Percentiles rank a stretch among this genome's conserved stretches.
These are phyloP conservation scores for Hydraecia micacea DNA, from an alignment of 2,888 invertebrate genomes.

Conservation along the genomic window DNA sequence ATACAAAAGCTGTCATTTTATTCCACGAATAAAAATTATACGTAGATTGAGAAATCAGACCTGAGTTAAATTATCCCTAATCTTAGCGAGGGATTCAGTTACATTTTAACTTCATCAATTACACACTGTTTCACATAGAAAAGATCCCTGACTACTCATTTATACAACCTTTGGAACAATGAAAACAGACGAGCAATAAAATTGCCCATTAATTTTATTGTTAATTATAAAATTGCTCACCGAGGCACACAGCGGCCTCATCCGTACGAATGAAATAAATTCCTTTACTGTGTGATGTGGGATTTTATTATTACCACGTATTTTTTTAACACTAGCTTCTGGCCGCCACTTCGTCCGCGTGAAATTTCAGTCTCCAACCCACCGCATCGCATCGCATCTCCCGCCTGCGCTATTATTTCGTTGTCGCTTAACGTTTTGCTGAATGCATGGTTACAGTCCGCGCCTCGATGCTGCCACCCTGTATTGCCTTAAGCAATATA, in stretches of 20 bases:
- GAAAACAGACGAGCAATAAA: conserved; percentile 42
- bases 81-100: neutral
- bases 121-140: neutral
- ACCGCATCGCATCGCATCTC: neutral
- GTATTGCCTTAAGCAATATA: neutral
- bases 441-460: neutral
- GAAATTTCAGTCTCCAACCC: neutral
- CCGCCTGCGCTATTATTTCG: neutral
- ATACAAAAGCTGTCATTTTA: too few species aligned
- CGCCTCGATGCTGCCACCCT: neutral
- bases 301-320: neutral
- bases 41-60: too few species aligned
- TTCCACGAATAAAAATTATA: too few species aligned
- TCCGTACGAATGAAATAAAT: conserved; percentile 22
- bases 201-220: conserved; percentile 46
- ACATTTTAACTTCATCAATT: neutral
- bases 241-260: conserved; percentile 1
- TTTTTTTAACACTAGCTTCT: neutral
- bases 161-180: conserved; percentile 23
- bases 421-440: neutral
- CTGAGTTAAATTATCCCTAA: neutral
- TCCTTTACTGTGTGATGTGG: neutral
- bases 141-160: neutral
- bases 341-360: neutral
- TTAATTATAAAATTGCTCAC: conserved; percentile 53